Evolutionary conservation across 2,797 vertebrate species (phyloP), one percentile per base, ranked within the genome.

Genomic region (Trichosurus vulpecula): DNA sequence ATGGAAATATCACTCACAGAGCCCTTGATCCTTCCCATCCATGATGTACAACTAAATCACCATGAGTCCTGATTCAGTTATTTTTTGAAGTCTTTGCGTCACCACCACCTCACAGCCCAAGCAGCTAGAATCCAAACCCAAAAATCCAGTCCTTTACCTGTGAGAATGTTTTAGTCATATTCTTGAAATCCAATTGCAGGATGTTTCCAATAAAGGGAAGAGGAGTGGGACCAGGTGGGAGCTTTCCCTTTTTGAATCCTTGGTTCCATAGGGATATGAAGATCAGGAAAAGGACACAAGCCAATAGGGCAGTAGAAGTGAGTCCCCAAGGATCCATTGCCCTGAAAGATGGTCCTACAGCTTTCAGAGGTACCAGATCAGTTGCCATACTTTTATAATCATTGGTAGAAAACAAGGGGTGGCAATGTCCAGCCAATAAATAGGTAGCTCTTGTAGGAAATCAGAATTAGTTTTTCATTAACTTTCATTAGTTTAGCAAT

Each of bases 181-280:
- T 5, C n/a, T 47, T 3, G 12, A 56, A 0, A 22, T 87, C 5
- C 4, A 91, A 2, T 1, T 91, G 89, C 2, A 91, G 54, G 47
- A 99, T 98, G 97, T 99, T 99, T 0, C 99, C 99, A 6, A 99
- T 96, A 0, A 99, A 8, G 9, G 99, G 99, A 98, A 98, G 98
- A 0, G 99, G 98, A 90, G 91, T 98, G 0, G 99, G 99, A 25
- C 99, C 99, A 0, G 99, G 99, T 0, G 99, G 99, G 6, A 99
- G 98, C 19, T 98, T 52, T 25, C 25, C 19, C 9, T 22, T 35
- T 52, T 30, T 52, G 41, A 47, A 52, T 30, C 41, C 12, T 52
- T 52, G 19, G 22, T 13, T 29, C 41, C 87, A 52, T 27, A 30
- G 22, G 6, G 51, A 52, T 2, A 90, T 11, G 12, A 90, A 81